Conservation (phyloP, 2,113 vertebrate genomes). For the Antigone vipio region DNA sequence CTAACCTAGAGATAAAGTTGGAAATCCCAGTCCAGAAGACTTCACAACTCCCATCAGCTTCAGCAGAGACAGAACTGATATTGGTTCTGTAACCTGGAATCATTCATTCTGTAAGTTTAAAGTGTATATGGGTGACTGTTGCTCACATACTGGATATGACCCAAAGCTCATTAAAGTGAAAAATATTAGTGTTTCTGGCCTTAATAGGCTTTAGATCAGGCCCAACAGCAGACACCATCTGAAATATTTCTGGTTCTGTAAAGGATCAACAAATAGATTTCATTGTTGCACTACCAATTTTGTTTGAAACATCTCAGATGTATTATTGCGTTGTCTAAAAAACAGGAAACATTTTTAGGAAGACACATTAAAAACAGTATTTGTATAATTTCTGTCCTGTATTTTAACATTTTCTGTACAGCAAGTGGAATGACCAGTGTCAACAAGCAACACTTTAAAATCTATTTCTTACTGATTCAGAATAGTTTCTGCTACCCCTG, state of each 20-base stretch:
- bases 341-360: not conserved
- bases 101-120: not conserved
- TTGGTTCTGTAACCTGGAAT: not conserved
- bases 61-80: not conserved
- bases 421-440: constrained; percentile 48
- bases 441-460: constrained; percentile 58
- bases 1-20: not conserved
- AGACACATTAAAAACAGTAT: not conserved
- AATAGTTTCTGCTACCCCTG: constrained; percentile 43
- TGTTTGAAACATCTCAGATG: not conserved
- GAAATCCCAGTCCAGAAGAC: not conserved
- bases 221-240: not conserved
- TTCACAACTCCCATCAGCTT: not conserved
- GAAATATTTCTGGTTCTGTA: not conserved
- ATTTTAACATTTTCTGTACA: not conserved
- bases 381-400: constrained; percentile 5
- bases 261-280: not conserved
- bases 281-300: not conserved
- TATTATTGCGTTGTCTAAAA: not conserved
- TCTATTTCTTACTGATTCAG: constrained; percentile 47
- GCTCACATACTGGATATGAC: not conserved
- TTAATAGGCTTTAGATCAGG: not conserved
- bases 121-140: not conserved
- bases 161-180: not conserved
- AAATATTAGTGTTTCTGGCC: not conserved